Evolutionary conservation across 2,888 invertebrate species (phyloP), one percentile per base, ranked within the genome.

Genomic region (Protodeltote pygarga): DNA sequence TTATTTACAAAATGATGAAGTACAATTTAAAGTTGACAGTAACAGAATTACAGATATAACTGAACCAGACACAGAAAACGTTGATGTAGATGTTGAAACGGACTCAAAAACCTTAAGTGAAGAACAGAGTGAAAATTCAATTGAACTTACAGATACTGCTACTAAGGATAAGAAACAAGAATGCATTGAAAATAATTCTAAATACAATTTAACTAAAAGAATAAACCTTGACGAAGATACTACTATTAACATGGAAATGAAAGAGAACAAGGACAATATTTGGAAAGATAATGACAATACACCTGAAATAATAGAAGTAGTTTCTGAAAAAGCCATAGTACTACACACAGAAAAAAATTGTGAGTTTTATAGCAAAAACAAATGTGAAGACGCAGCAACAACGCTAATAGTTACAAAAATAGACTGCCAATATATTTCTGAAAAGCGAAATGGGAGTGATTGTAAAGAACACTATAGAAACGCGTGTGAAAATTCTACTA

Each of bases 1-100:
- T 51, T 35, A 52, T 28, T 28, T 44, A 25, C 16, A 55, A 9
- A 51, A 51, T 51, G 31, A 58, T 10, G 45, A 19, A 8, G 19
- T 14, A 9, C 46, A 33, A 10, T 51, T 39, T 28, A 9, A 28
- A 35, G 17, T 38, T 1, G 20, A 35, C 3, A 10, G 14, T 20
- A n/a, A 6, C 2, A 4, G 5, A 15, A 4, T 32, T 14, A 1
- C 15, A 4, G 5, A 23, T 24, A 11, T n/a, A 3, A 15, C 5
- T 21, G 23, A 27, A 2, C 3, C 8, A 1, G 0, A 5, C 11
- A 9, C 2, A 1, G 25, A 39, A 11, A 33, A 13, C 5, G 10
- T 19, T 1, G 16, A 24, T 3, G 13, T 34, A 23, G 11, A 6
- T n/a, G 1, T 11, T 11, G 20, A 21, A 9, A 19, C 1, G n/a